Evolutionary conservation across 2,113 vertebrate genomes (phyloP), one percentile per base, ranked within the genome.

Genomic region (Echinops telfairi): DNA sequence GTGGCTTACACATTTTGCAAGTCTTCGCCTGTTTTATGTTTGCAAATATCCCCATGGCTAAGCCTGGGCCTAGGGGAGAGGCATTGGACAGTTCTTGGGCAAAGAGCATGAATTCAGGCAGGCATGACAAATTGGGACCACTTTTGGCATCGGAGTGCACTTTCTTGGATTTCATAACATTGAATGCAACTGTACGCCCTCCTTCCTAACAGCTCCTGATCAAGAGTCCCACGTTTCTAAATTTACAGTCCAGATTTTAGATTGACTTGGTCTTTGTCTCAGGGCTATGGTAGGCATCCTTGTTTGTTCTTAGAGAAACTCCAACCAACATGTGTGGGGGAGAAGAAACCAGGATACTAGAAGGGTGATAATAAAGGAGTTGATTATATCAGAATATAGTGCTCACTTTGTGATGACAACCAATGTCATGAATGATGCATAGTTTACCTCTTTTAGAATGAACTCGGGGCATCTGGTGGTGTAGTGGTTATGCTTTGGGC

Each of bases 11-110:
- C 40, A 20, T 77, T 80, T 83, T 94, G 22, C 2, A 71, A 62
- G 29, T 62, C 76, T 91, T 36, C 89, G 33, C 66, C 58, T 86
- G 36, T 36, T 88, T 94, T 91, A 62, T 58, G 36, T 86, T 83
- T 91, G 66, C 3, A 86, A 75, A 84, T 82, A 70, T 20, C 6
- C 86, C 62, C 33, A 43, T 89, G 62, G 66, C 64, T 31, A 79
- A 58, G 40, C 14, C 27, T 73, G 15, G 81, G 33, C 9, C 38
- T 27, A 36, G 36, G 16, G 29, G 4, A 36, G 14, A 60, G 19
- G 6, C 19, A 22, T 36, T 31, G 36, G 29, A 29, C 43, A 75
- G n/a, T 47, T 90, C 82, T 20, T 31, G 86, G 64, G 31, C 38
- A 79, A 89, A 85, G 36, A 9, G 38, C 62, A 23, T 78, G n/a